Evolutionary conservation across 2,797 vertebrate species (phyloP), one percentile per base, ranked within the genome.

Genomic region (Taeniopygia guttata): DNA sequence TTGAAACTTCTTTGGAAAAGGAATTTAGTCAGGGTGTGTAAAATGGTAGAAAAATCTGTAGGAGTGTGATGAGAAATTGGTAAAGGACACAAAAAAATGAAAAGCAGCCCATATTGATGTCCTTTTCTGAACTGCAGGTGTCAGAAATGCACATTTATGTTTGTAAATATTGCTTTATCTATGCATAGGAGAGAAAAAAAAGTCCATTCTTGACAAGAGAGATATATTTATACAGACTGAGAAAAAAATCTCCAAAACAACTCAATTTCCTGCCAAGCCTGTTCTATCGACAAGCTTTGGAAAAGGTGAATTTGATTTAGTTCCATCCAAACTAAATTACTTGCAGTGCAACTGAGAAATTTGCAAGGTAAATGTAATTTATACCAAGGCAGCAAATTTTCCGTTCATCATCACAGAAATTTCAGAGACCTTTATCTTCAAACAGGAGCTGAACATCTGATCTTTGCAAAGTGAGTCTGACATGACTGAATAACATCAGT

Each of bases 301-400:
- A 90, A 95, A 95, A 94, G 91, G 74, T 84, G 70, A 94, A 96
- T 96, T 96, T 96, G 92, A 96, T 94, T 96, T 91, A 84, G 45
- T 91, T 93, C 82, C 79, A 76, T 60, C 70, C 79, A 95, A 93
- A 96, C 76, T 90, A 91, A 95, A 96, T 95, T 91, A 93, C 94
- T 82, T 82, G 66, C 82, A 76, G 51, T 11, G 8, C 79, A 69
- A 73, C 70, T 59, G 89, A 93, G 69, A 94, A 93, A 96, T 95
- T 95, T 96, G 94, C 94, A 94, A 96, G 85, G 94, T 91, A 93
- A 97, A 96, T 95, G 87, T 88, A 91, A 94, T 95, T 92, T 95
- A 63, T 93, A 91, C 45, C 32, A 67, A 82, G 59, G 74, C 38
- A 93, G 79, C 9, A 78, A 87, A 42, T 78, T 79, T 95, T 93